These are phyloP conservation scores for Chrysochloris asiatica DNA, from an alignment of 2,113 vertebrate genomes.

Conservation along the genomic window DNA sequence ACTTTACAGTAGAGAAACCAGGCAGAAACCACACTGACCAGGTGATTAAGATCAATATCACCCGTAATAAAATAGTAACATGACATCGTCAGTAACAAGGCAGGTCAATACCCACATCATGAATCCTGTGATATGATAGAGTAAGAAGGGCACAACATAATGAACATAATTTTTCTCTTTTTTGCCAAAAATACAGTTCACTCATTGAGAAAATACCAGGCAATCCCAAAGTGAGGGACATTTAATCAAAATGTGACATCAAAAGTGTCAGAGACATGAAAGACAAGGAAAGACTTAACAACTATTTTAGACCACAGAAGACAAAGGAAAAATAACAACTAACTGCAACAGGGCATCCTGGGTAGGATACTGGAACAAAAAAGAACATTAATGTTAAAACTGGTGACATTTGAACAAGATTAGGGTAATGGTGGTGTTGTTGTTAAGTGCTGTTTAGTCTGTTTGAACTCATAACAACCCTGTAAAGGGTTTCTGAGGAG, in stretches of 20 bases:
- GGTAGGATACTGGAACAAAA: not conserved
- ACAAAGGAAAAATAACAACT: not conserved
- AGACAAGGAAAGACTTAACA: not conserved
- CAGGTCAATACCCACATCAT: too few relatives aligned
- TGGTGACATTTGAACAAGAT: not conserved
- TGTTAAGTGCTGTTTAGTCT: too few relatives aligned
- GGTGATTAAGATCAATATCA: not conserved
- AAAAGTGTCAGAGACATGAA: not conserved
- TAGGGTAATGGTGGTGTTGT: too few relatives aligned
- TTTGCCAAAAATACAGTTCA: not conserved
- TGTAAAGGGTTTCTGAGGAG: too few relatives aligned
- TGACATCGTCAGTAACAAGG: not conserved
- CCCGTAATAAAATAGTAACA: too few relatives aligned
- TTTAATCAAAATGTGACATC: not conserved
- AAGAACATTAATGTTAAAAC: not conserved
- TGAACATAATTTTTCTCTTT: too few relatives aligned
- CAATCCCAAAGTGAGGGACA: not conserved
- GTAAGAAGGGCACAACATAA: not conserved
- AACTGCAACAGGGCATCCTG: not conserved
- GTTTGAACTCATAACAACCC: too few relatives aligned
- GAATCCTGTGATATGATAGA: not conserved
- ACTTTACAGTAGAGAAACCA: slow-evolving; percentile 12
- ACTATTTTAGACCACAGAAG: not conserved
- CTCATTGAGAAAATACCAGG: not conserved
- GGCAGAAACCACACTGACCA: not conserved